These are phyloP conservation scores for Melieria picta DNA, from an alignment of 2,888 invertebrate species.

Conservation along the genomic window DNA sequence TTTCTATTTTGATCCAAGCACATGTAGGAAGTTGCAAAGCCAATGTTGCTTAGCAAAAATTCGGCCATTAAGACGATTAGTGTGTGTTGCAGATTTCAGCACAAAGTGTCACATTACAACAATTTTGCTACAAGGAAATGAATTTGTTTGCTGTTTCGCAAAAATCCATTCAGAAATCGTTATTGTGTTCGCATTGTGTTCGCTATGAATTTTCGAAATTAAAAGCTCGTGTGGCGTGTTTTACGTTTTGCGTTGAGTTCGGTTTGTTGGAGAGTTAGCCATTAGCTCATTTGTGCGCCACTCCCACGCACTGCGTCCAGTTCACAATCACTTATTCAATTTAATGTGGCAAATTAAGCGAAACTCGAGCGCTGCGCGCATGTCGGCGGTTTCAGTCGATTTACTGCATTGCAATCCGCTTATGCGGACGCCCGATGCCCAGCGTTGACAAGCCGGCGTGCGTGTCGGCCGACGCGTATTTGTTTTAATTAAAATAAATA, in stretches of 20 bases:
- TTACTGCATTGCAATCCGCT: background rate
- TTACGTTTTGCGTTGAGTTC: background rate
- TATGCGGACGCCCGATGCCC: background rate
- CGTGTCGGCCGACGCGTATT: constrained; percentile 38
- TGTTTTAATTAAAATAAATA: constrained; percentile 61
- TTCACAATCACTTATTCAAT: constrained; percentile 32
- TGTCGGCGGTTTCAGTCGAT: background rate
- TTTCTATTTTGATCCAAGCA: too few species aligned
- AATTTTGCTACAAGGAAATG: too few species aligned
- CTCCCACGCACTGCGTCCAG: background rate
- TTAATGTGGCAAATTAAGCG: constrained; percentile 43
- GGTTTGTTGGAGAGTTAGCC: background rate
- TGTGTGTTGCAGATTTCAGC: background rate
- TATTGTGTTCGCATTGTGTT: too few species aligned
- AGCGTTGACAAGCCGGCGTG: background rate
- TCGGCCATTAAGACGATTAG: background rate
- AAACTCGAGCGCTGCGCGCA: background rate
- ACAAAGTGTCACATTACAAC: background rate
- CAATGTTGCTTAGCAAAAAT: background rate
- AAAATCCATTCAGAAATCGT: too few species aligned
- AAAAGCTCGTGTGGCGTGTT: too few species aligned
- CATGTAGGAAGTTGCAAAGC: too few species aligned
- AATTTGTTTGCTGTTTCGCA: too few species aligned
- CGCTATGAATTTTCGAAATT: too few species aligned
- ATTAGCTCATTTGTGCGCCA: background rate